Conservation (phyloP, 2,888 invertebrate species). For the Mystacides longicornis region DNA sequence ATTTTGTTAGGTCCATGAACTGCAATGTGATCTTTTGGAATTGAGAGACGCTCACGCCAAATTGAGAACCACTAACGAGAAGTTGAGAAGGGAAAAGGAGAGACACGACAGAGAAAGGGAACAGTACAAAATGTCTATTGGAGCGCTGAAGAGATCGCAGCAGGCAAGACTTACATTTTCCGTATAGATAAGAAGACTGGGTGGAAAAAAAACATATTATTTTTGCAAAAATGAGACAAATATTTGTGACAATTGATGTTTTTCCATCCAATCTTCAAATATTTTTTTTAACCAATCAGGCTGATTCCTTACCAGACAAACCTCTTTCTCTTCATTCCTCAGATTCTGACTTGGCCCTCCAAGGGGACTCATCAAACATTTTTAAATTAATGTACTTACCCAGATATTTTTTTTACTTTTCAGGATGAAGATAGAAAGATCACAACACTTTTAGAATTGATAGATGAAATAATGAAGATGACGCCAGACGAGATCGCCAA, state of each 20-base stretch:
- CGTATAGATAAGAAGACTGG: too few species aligned
- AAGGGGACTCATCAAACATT: too few species aligned
- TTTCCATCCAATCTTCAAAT: too few species aligned
- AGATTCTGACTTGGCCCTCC: too few species aligned
- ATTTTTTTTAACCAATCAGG: too few species aligned
- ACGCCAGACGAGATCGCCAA: conserved; percentile 59
- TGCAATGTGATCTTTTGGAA: conserved; percentile 83
- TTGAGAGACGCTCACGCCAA: conserved; percentile 88
- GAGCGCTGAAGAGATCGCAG: conserved; percentile 43
- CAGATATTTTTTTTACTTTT: conserved; percentile 33
- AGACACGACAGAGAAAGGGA: conserved; percentile 76
- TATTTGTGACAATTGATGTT: too few species aligned
- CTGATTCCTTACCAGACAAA: too few species aligned
- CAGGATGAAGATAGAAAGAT: conserved; percentile 69
- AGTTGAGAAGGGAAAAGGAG: conserved; percentile 80
- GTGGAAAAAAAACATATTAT: too few species aligned
- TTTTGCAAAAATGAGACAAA: too few species aligned
- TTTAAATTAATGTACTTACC: too few species aligned
- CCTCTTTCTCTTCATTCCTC: too few species aligned
- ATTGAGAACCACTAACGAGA: conserved; percentile 83
- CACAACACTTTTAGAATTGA: conserved; percentile 65
- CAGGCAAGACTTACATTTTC: too few species aligned
- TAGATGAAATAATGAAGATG: conserved; percentile 71
- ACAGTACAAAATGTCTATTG: conserved; percentile 45
- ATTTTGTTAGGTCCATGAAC: conserved; percentile 52